A percentile compares a stretch with the other conserved stretches of the same genome.
These are phyloP conservation scores for Notamacropus eugenii DNA, from an alignment of 2,797 vertebrate genomes.

Conservation along the genomic window DNA sequence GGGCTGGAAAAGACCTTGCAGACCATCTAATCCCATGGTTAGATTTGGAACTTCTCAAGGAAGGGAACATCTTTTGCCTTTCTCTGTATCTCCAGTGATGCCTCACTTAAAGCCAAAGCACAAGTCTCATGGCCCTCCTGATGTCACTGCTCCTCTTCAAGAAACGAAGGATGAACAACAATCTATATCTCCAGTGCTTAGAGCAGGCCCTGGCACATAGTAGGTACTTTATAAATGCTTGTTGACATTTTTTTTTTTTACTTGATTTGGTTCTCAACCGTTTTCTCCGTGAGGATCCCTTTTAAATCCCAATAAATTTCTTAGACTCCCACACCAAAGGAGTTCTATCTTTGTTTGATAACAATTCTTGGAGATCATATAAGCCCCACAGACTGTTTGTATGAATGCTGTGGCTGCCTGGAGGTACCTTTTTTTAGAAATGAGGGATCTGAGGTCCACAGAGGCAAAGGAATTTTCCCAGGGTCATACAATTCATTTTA, in stretches of 20 bases:
- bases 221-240: not conserved
- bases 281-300: not conserved
- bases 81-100: not conserved
- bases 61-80: not conserved
- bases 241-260: not conserved
- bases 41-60: not conserved
- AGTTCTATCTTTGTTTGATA: not conserved
- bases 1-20: no score
- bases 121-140: not conserved
- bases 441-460: not conserved
- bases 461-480: not conserved
- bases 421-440: not conserved
- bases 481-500: not conserved
- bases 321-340: not conserved
- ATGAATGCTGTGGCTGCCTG: not conserved
- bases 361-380: not conserved
- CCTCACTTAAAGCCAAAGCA: not conserved
- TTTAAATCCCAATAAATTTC: not conserved
- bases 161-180: not conserved
- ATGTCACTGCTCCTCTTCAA: no score
- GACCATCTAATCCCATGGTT: no score
- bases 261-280: not conserved
- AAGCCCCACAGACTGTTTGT: not conserved
- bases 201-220: not conserved
- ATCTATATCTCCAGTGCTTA: not conserved